Evolutionary conservation across 64 coral and sea anemone genomes (phyloP).

Genomic region (Stichodactyla helianthus): DNA sequence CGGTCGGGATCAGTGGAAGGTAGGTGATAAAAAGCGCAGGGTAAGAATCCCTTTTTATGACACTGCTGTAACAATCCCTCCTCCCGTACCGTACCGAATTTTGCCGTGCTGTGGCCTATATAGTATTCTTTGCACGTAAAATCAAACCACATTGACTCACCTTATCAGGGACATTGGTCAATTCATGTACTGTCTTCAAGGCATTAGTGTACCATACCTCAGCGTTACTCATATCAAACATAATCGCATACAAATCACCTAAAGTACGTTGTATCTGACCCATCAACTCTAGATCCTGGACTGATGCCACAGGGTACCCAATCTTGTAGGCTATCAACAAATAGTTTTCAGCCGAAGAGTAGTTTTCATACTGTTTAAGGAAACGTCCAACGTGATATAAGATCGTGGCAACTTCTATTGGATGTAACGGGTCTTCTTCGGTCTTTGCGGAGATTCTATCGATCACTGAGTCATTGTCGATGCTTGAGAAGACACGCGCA

Average conservation of each 20-base stretch:
- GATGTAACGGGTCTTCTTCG: constrained; percentile 31
- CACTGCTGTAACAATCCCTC: too few relatives aligned
- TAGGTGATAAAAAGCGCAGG: too few relatives aligned
- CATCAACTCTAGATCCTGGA: constrained; percentile 66
- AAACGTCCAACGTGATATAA: constrained; percentile 61
- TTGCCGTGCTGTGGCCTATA: too few relatives aligned
- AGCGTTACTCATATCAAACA: constrained; percentile 50
- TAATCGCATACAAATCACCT: constrained; percentile 59
- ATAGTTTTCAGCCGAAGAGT: constrained; percentile 46
- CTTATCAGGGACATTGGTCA: constrained; percentile 47
- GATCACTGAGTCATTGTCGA: constrained; percentile 29
- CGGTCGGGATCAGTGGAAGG: too few relatives aligned
- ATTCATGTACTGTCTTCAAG: constrained; percentile 52
- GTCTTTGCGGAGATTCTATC: constrained; percentile 48
- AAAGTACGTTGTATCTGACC: constrained; percentile 59
- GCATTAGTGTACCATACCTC: constrained; percentile 72
- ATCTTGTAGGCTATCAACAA: constrained; percentile 64
- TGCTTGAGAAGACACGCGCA: constrained; percentile 3
- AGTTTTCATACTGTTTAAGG: constrained; percentile 40
- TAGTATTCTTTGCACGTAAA: not conserved
- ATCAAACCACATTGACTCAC: constrained; percentile 4
- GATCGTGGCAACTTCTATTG: constrained; percentile 62
- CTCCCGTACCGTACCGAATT: too few relatives aligned
- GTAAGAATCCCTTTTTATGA: too few relatives aligned
- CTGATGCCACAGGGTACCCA: constrained; percentile 66